Conservation (phyloP, 64 coral and sea anemone genomes). For the Montipora sp. region DNA sequence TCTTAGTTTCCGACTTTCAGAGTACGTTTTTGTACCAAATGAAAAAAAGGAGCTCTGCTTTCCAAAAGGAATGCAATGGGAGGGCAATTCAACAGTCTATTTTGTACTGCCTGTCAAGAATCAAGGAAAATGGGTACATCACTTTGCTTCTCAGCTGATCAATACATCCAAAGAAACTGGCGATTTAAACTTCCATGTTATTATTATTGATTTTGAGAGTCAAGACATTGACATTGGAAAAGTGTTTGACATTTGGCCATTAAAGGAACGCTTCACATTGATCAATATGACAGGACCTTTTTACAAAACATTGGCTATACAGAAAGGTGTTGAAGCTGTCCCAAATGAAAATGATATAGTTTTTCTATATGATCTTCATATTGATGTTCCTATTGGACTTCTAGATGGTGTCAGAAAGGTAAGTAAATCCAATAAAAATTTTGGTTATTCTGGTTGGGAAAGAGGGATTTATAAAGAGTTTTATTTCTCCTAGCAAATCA, state of each 20-base stretch:
- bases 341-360: constrained; percentile 32
- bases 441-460: too few relatives aligned
- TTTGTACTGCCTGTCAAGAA: constrained; percentile 58
- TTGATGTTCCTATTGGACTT: constrained; percentile 38
- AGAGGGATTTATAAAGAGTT: too few relatives aligned
- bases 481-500: too few relatives aligned
- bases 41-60: constrained; percentile 24
- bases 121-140: constrained; percentile 52
- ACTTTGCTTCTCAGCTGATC: constrained; percentile 40
- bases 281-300: constrained; percentile 42
- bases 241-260: background rate
- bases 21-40: constrained; percentile 22
- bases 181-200: constrained; percentile 19
- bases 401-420: constrained; percentile 49
- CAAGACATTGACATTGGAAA: constrained; percentile 43
- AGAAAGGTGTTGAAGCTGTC: constrained; percentile 46
- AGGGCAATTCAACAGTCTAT: constrained; percentile 30
- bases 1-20: constrained; percentile 41
- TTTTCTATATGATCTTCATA: constrained; percentile 54
- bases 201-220: constrained; percentile 47
- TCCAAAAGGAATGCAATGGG: constrained; percentile 44
- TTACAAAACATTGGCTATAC: constrained; percentile 28
- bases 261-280: background rate
- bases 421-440: too few relatives aligned
- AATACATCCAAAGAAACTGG: constrained; percentile 3